Percentiles rank a stretch among this genome's conserved stretches.
phyloP scores from a whole-genome alignment of 2,113 vertebrate genomes.

The Notothenia coriiceps region DNA sequence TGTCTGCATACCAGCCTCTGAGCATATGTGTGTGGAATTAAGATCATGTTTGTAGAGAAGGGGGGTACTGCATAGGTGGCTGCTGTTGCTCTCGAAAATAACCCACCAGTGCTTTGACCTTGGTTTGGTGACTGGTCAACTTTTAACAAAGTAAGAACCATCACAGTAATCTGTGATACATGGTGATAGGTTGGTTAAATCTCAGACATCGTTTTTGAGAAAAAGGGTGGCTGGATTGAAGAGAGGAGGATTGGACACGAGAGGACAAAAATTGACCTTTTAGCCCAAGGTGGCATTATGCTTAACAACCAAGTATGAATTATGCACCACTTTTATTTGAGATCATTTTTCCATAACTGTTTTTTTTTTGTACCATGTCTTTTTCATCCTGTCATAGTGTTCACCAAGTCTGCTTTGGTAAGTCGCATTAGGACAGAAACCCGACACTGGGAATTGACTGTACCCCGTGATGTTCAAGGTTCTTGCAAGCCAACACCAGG shows the following conservation, averaged over 20 bases:
- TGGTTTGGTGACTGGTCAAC: constrained; percentile 6
- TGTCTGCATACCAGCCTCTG: constrained; percentile 58
- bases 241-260: background rate
- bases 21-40: constrained; percentile 24
- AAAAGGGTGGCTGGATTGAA: background rate
- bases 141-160: background rate
- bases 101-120: constrained; percentile 9
- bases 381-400: background rate
- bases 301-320: background rate
- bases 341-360: background rate
- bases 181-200: background rate
- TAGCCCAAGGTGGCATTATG: background rate
- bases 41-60: constrained; percentile 38
- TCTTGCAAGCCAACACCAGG: constrained; percentile 52
- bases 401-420: constrained; percentile 35
- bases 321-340: background rate
- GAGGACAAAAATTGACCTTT: background rate
- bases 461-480: constrained; percentile 46
- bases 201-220: background rate
- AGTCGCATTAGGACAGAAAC: constrained; percentile 66
- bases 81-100: constrained; percentile 6
- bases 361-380: background rate
- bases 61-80: constrained; percentile 14
- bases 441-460: constrained; percentile 63
- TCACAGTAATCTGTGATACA: background rate